These are phyloP conservation scores for Platycnemis pennipes DNA, from an alignment of 2,888 invertebrate species.

Conservation along the genomic window DNA sequence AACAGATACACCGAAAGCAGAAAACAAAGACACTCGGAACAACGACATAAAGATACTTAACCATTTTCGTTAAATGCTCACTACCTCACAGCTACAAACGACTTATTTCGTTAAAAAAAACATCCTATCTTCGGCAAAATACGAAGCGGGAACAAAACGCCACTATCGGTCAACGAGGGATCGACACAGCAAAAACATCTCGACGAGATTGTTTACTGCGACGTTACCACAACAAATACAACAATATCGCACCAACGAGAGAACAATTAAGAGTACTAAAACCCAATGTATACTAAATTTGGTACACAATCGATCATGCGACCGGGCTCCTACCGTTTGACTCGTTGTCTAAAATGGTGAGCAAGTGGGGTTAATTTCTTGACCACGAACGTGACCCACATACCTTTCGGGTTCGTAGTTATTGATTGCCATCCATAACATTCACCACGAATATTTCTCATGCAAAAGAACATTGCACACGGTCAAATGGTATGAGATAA, in stretches of 20 bases:
- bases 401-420: not conserved
- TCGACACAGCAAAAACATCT: not conserved
- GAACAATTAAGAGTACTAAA: no score
- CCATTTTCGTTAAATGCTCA: no score
- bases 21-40: no score
- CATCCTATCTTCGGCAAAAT: no score
- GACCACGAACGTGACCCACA: not conserved
- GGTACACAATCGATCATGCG: no score
- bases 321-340: no score
- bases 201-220: not conserved
- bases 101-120: no score
- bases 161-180: not conserved
- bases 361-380: not conserved
- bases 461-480: not conserved
- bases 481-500: not conserved
- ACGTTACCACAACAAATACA: not conserved
- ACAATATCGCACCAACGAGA: not conserved
- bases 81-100: no score
- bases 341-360: no score
- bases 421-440: not conserved
- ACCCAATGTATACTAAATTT: no score
- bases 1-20: no score
- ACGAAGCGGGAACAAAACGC: not conserved
- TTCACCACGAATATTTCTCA: not conserved
- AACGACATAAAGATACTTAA: no score